phyloP scores from a whole-genome alignment of 2,113 vertebrate species.

The Uria aalge region DNA sequence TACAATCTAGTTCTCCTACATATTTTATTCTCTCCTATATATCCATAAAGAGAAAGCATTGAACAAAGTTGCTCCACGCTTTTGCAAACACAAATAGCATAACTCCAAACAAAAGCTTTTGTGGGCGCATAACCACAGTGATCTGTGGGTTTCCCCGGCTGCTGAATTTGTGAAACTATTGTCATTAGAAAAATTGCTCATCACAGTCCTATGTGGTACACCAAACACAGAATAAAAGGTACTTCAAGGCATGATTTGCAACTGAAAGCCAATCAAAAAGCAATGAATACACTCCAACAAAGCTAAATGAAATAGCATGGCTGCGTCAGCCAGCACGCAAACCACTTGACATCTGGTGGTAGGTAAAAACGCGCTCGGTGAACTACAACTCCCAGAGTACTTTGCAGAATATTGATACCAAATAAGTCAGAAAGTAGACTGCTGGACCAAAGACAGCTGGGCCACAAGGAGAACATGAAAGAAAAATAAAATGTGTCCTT shows the following conservation, averaged over 20 bases:
- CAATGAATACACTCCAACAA: neutral
- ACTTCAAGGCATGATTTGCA: neutral
- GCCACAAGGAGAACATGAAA: neutral
- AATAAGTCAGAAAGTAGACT: neutral
- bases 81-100: fast-evolving
- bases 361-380: neutral
- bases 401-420: neutral
- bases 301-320: neutral
- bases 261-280: neutral
- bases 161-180: neutral
- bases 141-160: neutral
- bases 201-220: neutral
- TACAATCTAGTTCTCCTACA: neutral
- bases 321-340: neutral
- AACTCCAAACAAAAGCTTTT: neutral
- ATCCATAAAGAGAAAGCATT: neutral
- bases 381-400: neutral
- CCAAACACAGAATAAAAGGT: neutral
- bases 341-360: neutral
- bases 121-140: neutral
- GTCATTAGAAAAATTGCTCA: neutral
- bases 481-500: neutral
- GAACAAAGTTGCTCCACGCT: neutral
- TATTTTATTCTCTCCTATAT: neutral
- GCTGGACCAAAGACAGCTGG: neutral